These are phyloP conservation scores for Dreissena rostriformis DNA, from an alignment of 1,140 invertebrate genomes.

Conservation along the genomic window DNA sequence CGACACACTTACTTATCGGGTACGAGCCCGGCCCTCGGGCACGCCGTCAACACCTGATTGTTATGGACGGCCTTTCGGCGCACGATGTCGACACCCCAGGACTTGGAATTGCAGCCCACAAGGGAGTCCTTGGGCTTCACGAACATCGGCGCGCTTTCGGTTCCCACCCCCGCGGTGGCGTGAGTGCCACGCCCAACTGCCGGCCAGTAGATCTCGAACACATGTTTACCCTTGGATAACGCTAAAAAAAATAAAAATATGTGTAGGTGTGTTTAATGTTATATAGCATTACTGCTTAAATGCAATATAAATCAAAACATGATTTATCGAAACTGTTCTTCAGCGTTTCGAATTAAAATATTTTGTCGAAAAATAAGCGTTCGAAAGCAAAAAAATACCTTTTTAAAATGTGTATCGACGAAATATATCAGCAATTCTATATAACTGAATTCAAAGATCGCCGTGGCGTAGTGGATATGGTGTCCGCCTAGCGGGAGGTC, in stretches of 20 bases:
- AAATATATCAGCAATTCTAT: no score
- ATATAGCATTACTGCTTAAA: background rate
- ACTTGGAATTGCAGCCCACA: slow-evolving; percentile 53
- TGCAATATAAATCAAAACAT: background rate
- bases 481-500: no score
- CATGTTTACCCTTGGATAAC: slow-evolving; percentile 58
- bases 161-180: slow-evolving; percentile 60
- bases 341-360: no score
- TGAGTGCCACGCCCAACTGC: slow-evolving; percentile 34
- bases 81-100: slow-evolving; percentile 58
- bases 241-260: slow-evolving; percentile 3
- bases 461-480: no score
- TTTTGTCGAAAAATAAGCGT: no score
- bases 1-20: slow-evolving; percentile 43
- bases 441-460: no score
- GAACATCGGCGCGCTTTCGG: slow-evolving; percentile 50
- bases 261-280: background rate
- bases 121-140: slow-evolving; percentile 54
- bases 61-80: slow-evolving; percentile 11
- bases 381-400: no score
- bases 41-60: slow-evolving; percentile 28
- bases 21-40: slow-evolving; percentile 20
- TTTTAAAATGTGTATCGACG: no score
- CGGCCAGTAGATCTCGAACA: slow-evolving; percentile 63
- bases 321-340: background rate